Evolutionary conservation across 1,140 invertebrate species (phyloP), one percentile per base, ranked within the genome.

Genomic region (Drosophila tropicalis): DNA sequence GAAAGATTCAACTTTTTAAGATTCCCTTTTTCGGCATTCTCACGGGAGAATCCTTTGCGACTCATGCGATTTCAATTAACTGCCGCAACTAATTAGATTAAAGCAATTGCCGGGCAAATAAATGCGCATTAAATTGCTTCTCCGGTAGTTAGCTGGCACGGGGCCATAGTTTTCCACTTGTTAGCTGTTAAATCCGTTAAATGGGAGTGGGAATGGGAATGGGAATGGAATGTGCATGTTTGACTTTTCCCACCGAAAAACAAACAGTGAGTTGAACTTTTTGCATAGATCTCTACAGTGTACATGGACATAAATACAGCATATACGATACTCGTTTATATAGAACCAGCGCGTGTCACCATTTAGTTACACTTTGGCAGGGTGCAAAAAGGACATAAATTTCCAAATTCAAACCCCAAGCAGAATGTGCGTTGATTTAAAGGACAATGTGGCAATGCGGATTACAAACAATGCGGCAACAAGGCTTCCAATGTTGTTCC

Each of bases 11-110:
- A 51, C 19, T 12, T 51, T 51, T 19, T 22, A 51, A 51, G 44
- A 51, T 51, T 22, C 44, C 7, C n/a, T 58, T 39, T 58, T 58
- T 61, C 9, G 22, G 19, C 5, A 17, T 67, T 71, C 72, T 70
- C 69, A 73, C 65, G 73, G 36, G n/a, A 55, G 9, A 17, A 34
- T 62, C 51, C 15, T 13, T 13, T 25, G 29, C 29, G 57, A 25
- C 69, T 84, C 81, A 84, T 89, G 72, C 81, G 70, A 81, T 73
- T 90, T 90, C 79, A 90, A 90, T 90, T 90, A 90, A 86, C 85
- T 90, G 47, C 62, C 85, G 85, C 72, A 70, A 70, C 86, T 72
- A 85, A 90, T 89, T 72, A 72, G 85, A 89, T 89, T 84, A 76
- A 54, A 17, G 57, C 86, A 82, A 80, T 89, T 87, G 44, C 76